Percentiles rank a stretch among this genome's conserved stretches.
Conservation (phyloP, 1,140 invertebrate genomes). For the Ptiloglossa arizonensis region DNA sequence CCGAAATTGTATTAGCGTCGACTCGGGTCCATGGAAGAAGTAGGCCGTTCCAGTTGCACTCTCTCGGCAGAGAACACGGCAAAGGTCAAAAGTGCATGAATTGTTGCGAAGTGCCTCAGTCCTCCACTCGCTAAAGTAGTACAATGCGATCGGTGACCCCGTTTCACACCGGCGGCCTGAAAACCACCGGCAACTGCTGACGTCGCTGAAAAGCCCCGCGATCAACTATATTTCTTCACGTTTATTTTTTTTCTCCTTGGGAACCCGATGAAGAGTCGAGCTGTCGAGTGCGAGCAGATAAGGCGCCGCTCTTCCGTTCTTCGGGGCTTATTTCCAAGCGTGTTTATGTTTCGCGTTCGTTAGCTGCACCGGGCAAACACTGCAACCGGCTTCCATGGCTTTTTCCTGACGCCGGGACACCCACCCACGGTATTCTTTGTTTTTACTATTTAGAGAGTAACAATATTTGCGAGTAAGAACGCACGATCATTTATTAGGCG, state of each 20-base stretch:
- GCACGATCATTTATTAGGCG: too few species aligned
- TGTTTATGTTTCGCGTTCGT: not conserved
- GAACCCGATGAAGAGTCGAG: not conserved
- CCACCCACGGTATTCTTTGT: too few species aligned
- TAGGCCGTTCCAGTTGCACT: conserved; percentile 54
- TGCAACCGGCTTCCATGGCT: too few species aligned
- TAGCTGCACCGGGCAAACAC: not conserved
- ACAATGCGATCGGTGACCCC: conserved; percentile 72
- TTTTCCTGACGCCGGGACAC: too few species aligned
- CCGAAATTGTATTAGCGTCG: conserved; percentile 47
- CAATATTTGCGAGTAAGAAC: too few species aligned
- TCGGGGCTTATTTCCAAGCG: not conserved
- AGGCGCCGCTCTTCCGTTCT: not conserved
- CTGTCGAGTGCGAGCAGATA: not conserved
- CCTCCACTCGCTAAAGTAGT: conserved; percentile 53
- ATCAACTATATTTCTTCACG: conserved; percentile 43
- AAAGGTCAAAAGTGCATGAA: conserved; percentile 70
- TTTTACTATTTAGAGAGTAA: too few species aligned
- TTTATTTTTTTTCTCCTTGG: conserved; percentile 2
- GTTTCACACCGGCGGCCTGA: conserved; percentile 55
- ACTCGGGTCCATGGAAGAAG: conserved; percentile 41
- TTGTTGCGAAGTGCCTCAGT: conserved; percentile 61
- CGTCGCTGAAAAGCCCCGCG: conserved; percentile 38
- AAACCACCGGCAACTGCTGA: conserved; percentile 50
- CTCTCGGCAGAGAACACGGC: conserved; percentile 31